phyloP scores from a whole-genome alignment of 2,113 vertebrate species.

The Corythaeola cristata region DNA sequence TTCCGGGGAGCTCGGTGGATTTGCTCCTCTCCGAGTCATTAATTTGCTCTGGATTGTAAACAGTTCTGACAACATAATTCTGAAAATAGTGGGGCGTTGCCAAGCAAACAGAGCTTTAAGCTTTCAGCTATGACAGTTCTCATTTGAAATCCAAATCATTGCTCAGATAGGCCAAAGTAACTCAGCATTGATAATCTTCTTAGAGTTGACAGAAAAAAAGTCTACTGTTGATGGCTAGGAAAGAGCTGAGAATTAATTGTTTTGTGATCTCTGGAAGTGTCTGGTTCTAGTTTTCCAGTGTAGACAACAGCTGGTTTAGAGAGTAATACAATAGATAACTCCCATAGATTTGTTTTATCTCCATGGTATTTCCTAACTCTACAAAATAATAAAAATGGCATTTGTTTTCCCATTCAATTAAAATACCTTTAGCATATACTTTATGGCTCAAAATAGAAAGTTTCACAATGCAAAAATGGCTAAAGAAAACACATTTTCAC shows the following conservation, averaged over 20 bases:
- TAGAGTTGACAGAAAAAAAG: background rate
- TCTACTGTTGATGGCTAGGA: background rate
- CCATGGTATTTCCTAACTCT: background rate
- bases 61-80: constrained; percentile 5
- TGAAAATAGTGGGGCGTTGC: background rate
- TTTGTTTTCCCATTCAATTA: background rate
- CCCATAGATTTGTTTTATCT: background rate
- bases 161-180: background rate
- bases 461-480: background rate
- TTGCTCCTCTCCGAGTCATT: background rate
- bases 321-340: background rate
- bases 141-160: constrained; percentile 12
- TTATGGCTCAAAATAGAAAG: background rate
- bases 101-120: background rate
- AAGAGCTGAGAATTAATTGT: background rate
- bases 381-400: background rate
- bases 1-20: background rate
- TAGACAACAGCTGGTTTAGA: background rate
- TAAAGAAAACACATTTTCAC: background rate
- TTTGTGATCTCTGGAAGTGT: background rate
- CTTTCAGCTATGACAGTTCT: background rate
- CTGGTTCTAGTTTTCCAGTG: background rate
- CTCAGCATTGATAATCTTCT: background rate
- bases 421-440: background rate
- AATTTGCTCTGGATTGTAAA: constrained; percentile 21